Evolutionary conservation across 2,888 invertebrate genomes (phyloP).

Genomic region (Mesorhabditis belari): DNA sequence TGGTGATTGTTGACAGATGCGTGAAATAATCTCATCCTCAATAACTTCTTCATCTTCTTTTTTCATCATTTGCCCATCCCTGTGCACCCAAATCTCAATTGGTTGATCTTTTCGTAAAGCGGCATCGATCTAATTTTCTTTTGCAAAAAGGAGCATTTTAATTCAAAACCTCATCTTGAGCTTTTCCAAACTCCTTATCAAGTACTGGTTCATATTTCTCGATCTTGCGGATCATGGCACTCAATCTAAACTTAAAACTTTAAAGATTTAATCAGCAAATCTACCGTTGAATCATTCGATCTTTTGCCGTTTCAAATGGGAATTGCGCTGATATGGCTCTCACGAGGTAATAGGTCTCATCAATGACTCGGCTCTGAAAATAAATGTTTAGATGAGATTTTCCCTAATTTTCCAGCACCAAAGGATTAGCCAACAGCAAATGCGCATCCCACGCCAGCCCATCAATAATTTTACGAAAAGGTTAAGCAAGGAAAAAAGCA

Average conservation of each 20-base stretch:
- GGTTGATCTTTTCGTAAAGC: background rate
- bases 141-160: background rate
- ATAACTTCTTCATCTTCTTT: background rate
- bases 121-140: background rate
- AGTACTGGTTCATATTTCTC: slow-evolving; percentile 25
- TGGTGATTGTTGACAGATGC: background rate
- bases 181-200: slow-evolving; percentile 20
- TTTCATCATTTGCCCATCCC: background rate
- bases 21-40: background rate
- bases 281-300: slow-evolving; percentile 7
- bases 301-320: background rate
- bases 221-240: slow-evolving; percentile 9
- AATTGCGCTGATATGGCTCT: background rate
- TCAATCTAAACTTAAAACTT: background rate
- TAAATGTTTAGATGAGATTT: no score
- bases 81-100: background rate
- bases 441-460: no score
- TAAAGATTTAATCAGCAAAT: background rate
- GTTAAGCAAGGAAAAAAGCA: background rate
- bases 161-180: background rate
- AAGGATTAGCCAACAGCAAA: background rate
- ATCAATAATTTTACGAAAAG: no score
- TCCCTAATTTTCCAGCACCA: background rate
- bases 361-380: background rate
- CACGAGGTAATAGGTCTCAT: background rate